Conservation (phyloP, 2,113 vertebrate species). For the Anseranas semipalmata region DNA sequence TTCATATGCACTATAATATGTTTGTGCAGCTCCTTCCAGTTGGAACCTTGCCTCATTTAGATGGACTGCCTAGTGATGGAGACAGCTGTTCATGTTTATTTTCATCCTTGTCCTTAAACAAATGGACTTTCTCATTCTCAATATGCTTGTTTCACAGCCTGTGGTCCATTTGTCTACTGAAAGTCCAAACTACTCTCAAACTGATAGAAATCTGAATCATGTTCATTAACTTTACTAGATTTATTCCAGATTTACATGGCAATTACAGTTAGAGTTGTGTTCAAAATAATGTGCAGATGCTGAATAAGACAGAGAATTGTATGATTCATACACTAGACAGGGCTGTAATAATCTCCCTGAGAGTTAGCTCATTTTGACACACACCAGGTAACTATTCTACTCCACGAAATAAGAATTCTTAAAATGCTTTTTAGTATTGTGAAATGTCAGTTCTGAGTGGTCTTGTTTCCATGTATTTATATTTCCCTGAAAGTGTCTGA, state of each 20-base stretch:
- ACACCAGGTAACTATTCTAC: not conserved
- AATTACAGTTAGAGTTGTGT: not conserved
- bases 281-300: not conserved
- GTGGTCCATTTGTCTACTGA: not conserved
- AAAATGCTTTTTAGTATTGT: not conserved
- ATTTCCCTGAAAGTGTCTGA: not conserved
- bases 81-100: constrained; percentile 42
- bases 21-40: not conserved
- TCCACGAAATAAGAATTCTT: not conserved
- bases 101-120: not conserved
- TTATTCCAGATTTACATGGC: not conserved
- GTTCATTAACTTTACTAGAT: not conserved
- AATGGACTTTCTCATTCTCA: not conserved
- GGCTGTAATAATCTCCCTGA: not conserved
- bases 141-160: not conserved
- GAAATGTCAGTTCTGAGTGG: not conserved
- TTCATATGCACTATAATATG: not conserved
- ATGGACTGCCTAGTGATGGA: not conserved
- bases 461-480: not conserved
- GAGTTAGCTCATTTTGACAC: not conserved
- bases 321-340: not conserved
- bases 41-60: not conserved
- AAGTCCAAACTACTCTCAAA: not conserved
- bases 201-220: not conserved
- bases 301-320: not conserved